Conservation (phyloP, 2,888 invertebrate species). For the Flexamia atlantica region DNA sequence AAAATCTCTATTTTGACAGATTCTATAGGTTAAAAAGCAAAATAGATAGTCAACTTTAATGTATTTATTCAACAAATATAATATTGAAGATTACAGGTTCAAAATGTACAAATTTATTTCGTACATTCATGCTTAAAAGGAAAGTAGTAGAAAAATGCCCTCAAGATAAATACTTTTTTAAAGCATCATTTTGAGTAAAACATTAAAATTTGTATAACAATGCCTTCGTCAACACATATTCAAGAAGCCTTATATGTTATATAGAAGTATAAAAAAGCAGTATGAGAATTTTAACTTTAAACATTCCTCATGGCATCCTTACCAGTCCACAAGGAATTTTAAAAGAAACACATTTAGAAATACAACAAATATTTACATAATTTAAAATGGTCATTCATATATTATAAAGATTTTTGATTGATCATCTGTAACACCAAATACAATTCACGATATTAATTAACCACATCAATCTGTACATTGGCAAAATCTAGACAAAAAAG, state of each 20-base stretch:
- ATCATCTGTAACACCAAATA: neutral
- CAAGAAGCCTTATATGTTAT: neutral
- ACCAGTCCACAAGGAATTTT: neutral
- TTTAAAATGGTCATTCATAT: neutral
- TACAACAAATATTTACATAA: conserved; percentile 2
- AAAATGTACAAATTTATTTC: conserved; percentile 14
- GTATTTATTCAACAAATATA: conserved; percentile 39
- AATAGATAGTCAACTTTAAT: no score
- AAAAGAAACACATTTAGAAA: neutral
- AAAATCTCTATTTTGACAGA: no score
- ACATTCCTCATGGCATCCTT: conserved; percentile 28
- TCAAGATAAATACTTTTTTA: neutral
- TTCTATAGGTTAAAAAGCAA: no score
- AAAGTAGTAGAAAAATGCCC: neutral
- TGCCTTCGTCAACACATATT: neutral
- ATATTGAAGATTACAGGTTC: conserved; percentile 20
- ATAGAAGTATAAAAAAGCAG: conserved; percentile 8
- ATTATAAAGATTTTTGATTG: neutral
- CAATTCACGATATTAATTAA: neutral
- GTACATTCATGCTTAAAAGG: conserved; percentile 23
- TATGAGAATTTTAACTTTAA: neutral
- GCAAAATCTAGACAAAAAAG: no score
- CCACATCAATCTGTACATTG: neutral
- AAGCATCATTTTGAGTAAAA: neutral
- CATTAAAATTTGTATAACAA: neutral